Evolutionary conservation across 2,797 vertebrate species (phyloP), one percentile per base, ranked within the genome.

Genomic region (Galagoides demidoff): DNA sequence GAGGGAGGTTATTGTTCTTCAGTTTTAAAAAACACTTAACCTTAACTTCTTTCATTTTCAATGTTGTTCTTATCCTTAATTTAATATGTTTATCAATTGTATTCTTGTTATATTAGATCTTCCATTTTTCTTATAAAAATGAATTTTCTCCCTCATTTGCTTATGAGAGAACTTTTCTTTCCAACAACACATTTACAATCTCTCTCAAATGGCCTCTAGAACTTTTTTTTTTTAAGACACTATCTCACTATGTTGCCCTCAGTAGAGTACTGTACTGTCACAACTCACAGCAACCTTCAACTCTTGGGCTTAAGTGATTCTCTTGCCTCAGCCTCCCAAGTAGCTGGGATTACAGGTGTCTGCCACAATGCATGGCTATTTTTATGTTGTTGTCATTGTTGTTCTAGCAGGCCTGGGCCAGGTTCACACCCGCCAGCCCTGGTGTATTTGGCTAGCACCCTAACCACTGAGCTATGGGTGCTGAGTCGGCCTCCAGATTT

Each of bases 31-130:
- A 37, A 59, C 39, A 49, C 49, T 49, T 49, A 29, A 4, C 3
- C 7, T 66, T 49, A 10, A 86, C n/a, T 85, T 78, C 31, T 86
- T 94, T 89, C n/a, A 14, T 92, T 92, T 95, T 91, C 5, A 92
- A 27, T 89, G 86, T 83, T 81, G 10, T 68, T 95, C 64, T 90
- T 85, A 61, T 63, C 22, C 17, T 78, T 59, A 85, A 49, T 89
- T 90, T 89, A 43, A 76, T 23, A 66, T 74, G 34, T 85, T 96
- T 92, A 96, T 25, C n/a, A 27, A 23, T 0, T 49, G 37, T 89
- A 63, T 86, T 79, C 29, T 57, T 91, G 4, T 49, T 77, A 43
- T 55, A 25, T 43, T 66, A 52, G 27, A 71, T 91, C 45, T 89
- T 74, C 25, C 12, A 70, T 19, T 74, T 94, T 20, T 89, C 68